phyloP scores from a whole-genome alignment of 2,888 invertebrate genomes.

The Cephus runcator region DNA sequence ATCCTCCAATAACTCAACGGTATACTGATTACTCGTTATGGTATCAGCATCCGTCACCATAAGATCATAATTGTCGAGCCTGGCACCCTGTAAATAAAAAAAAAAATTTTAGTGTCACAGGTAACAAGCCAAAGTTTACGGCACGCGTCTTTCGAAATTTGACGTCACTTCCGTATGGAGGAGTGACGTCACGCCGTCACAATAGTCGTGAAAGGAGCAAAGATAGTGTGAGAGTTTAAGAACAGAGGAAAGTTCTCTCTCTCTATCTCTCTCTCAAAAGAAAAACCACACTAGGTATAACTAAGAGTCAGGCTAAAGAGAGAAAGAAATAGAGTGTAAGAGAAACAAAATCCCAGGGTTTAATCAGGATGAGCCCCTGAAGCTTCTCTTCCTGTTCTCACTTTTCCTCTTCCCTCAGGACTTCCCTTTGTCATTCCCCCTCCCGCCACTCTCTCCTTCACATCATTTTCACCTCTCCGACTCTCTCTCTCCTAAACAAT shows the following conservation, averaged over 20 bases:
- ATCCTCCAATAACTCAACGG: slow-evolving; percentile 59
- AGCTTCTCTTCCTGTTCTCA: slow-evolving; percentile 25
- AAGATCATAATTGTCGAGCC: slow-evolving; percentile 57
- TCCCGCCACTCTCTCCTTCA: background rate
- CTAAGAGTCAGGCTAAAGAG: slow-evolving; percentile 19
- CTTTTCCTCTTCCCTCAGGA: slow-evolving; percentile 12
- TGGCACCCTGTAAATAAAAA: slow-evolving; percentile 53
- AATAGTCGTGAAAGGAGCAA: no score
- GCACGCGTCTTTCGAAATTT: background rate
- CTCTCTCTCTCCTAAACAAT: slow-evolving; percentile 36
- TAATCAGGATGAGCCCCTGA: slow-evolving; percentile 52
- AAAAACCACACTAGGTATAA: slow-evolving; percentile 1
- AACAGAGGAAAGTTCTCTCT: slow-evolving; percentile 18
- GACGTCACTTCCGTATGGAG: slow-evolving; percentile 8
- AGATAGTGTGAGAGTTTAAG: slow-evolving; percentile 9
- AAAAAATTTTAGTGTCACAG: background rate
- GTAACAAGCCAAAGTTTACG: background rate
- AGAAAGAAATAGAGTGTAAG: slow-evolving; percentile 20
- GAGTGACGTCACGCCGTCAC: no score
- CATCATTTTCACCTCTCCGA: background rate
- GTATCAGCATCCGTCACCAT: slow-evolving; percentile 66
- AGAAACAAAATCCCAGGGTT: slow-evolving; percentile 33
- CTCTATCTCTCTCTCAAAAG: slow-evolving; percentile 11
- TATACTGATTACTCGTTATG: slow-evolving; percentile 62
- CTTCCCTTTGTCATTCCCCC: slow-evolving; percentile 11